Conservation (phyloP, 2,888 invertebrate genomes). For the Ariolimax columbianus region DNA sequence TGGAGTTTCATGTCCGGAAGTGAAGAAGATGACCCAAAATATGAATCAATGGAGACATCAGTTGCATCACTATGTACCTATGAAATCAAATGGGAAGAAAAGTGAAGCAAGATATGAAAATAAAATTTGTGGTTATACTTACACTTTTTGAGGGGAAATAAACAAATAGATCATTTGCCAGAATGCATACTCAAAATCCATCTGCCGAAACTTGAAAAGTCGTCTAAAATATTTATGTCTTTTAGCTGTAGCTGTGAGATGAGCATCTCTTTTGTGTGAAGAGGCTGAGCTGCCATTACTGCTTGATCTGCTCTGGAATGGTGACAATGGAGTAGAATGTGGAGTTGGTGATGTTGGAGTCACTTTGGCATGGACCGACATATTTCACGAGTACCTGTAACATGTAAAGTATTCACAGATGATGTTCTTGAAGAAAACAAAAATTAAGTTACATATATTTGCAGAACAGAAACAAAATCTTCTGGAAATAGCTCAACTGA, state of each 20-base stretch:
- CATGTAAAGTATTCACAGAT: neutral
- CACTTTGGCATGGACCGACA: slow-evolving; percentile 61
- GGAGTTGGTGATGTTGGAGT: slow-evolving; percentile 66
- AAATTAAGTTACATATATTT: no score
- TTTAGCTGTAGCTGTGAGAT: slow-evolving; percentile 88
- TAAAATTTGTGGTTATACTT: slow-evolving; percentile 58
- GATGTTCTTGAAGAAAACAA: neutral
- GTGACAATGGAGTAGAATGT: slow-evolving; percentile 59
- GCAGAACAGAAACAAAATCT: no score
- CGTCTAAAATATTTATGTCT: slow-evolving; percentile 83
- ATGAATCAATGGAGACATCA: no score
- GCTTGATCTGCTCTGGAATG: slow-evolving; percentile 53
- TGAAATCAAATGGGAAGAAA: no score
- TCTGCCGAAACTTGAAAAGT: slow-evolving; percentile 90
- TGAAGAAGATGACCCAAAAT: no score
- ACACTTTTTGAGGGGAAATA: slow-evolving; percentile 94
- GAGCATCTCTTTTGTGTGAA: slow-evolving; percentile 59
- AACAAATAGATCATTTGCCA: slow-evolving; percentile 99
- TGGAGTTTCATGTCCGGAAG: no score
- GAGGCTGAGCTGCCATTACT: slow-evolving; percentile 45
- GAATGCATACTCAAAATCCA: slow-evolving; percentile 99
- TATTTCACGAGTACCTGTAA: slow-evolving; percentile 34
- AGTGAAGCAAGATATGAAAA: no score
- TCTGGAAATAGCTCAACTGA: neutral
- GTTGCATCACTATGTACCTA: no score